A percentile compares a stretch with the other conserved stretches of the same genome.
These are phyloP conservation scores for Amphimallon solstitiale DNA, from an alignment of 2,888 invertebrate species.

Conservation along the genomic window DNA sequence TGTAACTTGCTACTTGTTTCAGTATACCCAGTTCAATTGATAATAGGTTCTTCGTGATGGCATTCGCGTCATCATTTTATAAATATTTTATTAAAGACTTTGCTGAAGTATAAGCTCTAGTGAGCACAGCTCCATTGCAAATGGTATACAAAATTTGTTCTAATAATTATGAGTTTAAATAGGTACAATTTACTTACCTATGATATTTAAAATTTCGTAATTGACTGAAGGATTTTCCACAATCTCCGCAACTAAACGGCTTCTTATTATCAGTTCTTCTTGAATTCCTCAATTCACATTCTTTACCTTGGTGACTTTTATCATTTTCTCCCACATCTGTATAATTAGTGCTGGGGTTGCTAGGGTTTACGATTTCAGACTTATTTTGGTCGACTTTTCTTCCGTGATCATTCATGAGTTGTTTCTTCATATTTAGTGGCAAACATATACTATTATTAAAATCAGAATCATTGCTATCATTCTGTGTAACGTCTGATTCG, in stretches of 20 bases:
- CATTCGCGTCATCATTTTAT: too few species aligned
- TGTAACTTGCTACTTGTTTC: too few species aligned
- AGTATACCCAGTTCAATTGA: too few species aligned
- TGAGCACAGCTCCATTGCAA: too few species aligned
- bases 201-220: slow-evolving; percentile 87
- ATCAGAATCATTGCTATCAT: background rate
- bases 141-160: background rate
- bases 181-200: slow-evolving; percentile 53
- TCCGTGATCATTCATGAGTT: background rate
- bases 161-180: background rate
- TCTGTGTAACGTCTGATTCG: background rate
- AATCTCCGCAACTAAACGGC: slow-evolving; percentile 78
- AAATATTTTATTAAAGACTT: too few species aligned
- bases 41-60: too few species aligned
- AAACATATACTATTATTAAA: background rate
- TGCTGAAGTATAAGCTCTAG: too few species aligned
- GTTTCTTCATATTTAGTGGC: background rate
- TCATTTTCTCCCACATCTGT: background rate
- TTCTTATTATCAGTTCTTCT: slow-evolving; percentile 57
- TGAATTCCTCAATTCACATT: slow-evolving; percentile 33
- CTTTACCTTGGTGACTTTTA: background rate
- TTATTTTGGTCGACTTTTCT: too few species aligned
- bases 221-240: slow-evolving; percentile 84
- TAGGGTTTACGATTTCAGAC: too few species aligned
- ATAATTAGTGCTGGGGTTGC: background rate